These are phyloP conservation scores for Cynopterus sphinx DNA, from an alignment of 2,797 vertebrate genomes.

Conservation along the genomic window DNA sequence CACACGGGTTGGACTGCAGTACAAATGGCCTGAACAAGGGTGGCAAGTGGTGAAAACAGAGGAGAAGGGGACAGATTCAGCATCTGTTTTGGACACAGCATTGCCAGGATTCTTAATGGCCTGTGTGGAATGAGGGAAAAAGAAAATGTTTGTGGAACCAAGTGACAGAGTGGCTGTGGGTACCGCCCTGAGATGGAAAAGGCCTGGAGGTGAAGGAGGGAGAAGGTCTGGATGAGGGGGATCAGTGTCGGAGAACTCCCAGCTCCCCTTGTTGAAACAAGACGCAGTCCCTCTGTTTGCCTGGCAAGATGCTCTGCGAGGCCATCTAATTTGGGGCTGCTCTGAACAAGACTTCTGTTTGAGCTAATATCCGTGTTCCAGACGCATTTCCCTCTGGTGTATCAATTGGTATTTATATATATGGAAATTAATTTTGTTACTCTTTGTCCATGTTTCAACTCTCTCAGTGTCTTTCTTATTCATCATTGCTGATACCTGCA, in stretches of 20 bases:
- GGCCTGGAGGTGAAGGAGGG: not conserved
- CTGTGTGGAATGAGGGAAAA: not conserved
- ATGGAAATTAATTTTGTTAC: conserved; percentile 74
- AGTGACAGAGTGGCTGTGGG: not conserved
- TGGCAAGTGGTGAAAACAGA: not conserved
- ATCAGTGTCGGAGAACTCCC: not conserved
- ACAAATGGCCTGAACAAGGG: accelerated
- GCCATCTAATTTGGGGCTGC: not conserved
- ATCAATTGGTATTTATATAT: conserved; percentile 75
- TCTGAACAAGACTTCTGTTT: not conserved
- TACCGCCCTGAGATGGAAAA: accelerated
- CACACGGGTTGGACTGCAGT: not conserved
- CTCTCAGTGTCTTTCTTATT: conserved; percentile 66
- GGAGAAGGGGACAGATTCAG: not conserved
- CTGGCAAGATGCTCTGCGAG: not conserved
- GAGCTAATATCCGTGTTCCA: conserved; percentile 32
- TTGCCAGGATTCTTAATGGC: not conserved
- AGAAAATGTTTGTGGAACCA: not conserved
- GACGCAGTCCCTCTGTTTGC: not conserved
- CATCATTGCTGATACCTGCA: conserved; percentile 70
- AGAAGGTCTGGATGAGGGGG: not conserved
- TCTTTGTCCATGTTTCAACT: conserved; percentile 55
- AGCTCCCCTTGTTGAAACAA: not conserved
- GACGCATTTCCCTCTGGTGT: conserved; percentile 58
- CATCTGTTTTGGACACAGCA: not conserved